Base-by-base conservation (phyloP, 2,797 vertebrate genomes). In the Decapterus maruadsi region DNA sequence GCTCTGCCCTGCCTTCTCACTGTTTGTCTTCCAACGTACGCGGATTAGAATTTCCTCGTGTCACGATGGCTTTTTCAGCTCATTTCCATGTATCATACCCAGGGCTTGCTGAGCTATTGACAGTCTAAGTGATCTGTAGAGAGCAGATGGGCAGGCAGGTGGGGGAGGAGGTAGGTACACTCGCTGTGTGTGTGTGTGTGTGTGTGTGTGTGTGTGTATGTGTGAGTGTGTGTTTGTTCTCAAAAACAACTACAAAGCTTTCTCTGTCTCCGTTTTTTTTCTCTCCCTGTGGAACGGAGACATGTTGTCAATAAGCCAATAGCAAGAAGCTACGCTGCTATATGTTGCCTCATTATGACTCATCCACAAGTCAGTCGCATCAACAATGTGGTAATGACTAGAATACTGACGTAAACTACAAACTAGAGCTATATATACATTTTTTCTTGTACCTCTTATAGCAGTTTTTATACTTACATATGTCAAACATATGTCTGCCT, bases 81-180 rank as follows among this genome's bases (percentile, higher is more conserved):
- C 20, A 58, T 72, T 72, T 83, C 75, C 50, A 59, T 58, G 63
- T 43, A 66, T 80, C 82, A 69, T 59, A 77, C 17, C 17, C 26
- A 14, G 22, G 43, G 71, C 73, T 48, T 8, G 72, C 60, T 8
- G 68, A 70, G 78, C 62, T 89, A 91, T 89, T 70, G 90, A 90
- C 83, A 75, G 81, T 51, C 75, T 87, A 88, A 91, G 88, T 89
- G 91, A 92, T 93, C 82, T 69, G 80, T 77, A 17, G 77, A 73
- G 81, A 93, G 84, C 93, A 93, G 91, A 92, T 93, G 89, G 92
- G 83, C n/a, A 13, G 68, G 80, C 83, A 71, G 88, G 86, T 76
- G 82, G 82, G 77, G 73, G 70, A 62, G 60, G 78, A 67, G 71
- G 72, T 36, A 38, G 67, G 68, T 63, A 58, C 40, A 3, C 45